Evolutionary conservation across 2,113 vertebrate genomes (phyloP).

Genomic region (Acanthochromis polyacanthus): DNA sequence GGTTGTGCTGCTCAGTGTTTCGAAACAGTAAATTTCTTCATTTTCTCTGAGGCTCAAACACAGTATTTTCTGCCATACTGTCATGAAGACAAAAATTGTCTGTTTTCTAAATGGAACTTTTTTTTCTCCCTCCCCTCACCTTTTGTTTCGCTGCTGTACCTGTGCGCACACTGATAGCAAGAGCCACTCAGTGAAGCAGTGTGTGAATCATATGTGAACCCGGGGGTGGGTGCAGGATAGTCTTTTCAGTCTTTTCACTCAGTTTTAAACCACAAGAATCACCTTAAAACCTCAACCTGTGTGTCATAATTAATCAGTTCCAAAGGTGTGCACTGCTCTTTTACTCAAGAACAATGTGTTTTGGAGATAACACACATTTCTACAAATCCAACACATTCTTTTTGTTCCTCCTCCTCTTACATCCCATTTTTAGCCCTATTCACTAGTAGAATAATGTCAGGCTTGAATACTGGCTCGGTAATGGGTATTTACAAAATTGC

Average conservation of each 20-base stretch:
- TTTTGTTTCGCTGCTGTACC: constrained; percentile 44
- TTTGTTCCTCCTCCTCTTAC: neutral
- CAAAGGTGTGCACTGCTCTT: constrained; percentile 27
- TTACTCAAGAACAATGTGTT: constrained; percentile 23
- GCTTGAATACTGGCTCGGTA: constrained; percentile 31
- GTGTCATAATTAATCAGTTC: constrained; percentile 35
- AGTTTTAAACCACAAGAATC: constrained; percentile 13
- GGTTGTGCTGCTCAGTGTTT: constrained; percentile 42
- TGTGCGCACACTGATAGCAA: constrained; percentile 55
- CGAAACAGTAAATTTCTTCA: constrained; percentile 40
- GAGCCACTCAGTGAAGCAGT: constrained; percentile 32
- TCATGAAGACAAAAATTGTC: constrained; percentile 18
- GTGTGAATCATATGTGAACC: constrained; percentile 49
- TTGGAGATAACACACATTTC: neutral
- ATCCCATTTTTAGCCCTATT: constrained; percentile 9
- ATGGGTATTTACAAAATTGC: constrained; percentile 47
- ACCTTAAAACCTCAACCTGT: constrained; percentile 7
- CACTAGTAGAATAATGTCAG: constrained; percentile 4
- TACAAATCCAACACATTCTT: constrained; percentile 22
- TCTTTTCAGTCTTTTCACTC: constrained; percentile 38
- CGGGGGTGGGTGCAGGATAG: constrained; percentile 24
- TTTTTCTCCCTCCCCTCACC: constrained; percentile 8
- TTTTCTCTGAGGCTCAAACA: constrained; percentile 44
- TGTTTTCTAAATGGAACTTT: neutral
- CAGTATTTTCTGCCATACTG: constrained; percentile 45